Percentiles rank a stretch among this genome's conserved stretches.
Evolutionary conservation across 2,888 invertebrate genomes (phyloP).

Genomic region (Opisthograptis luteolata): DNA sequence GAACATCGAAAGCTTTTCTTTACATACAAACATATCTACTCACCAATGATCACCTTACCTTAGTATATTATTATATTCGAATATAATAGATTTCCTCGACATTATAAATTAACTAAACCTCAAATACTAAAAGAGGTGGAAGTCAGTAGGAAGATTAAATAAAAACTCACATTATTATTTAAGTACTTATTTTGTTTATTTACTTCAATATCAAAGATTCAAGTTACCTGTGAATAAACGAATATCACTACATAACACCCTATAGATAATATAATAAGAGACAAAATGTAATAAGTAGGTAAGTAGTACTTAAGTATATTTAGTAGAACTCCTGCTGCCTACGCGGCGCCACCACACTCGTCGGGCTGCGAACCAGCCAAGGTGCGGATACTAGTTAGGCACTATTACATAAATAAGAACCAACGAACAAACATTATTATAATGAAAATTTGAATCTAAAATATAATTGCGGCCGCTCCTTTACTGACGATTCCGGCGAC

Average conservation of each 20-base stretch:
- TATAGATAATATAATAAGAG: constrained; percentile 57
- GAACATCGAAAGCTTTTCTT: no score
- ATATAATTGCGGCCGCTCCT: constrained; percentile 43
- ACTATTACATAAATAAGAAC: constrained; percentile 69
- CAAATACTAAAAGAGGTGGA: no score
- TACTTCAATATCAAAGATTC: constrained; percentile 64
- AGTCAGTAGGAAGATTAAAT: constrained; percentile 3
- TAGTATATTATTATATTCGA: no score
- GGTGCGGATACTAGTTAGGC: constrained; percentile 67
- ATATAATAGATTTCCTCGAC: no score
- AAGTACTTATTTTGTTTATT: constrained; percentile 72
- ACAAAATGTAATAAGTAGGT: constrained; percentile 52
- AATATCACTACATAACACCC: constrained; percentile 57
- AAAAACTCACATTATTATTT: constrained; percentile 39
- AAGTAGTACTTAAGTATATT: no score
- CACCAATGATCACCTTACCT: no score
- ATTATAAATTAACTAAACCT: no score
- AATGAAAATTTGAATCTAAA: constrained; percentile 53
- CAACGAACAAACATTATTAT: constrained; percentile 60
- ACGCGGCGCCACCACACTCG: constrained; percentile 1
- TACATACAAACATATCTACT: no score
- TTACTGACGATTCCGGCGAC: constrained; percentile 81
- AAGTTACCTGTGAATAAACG: constrained; percentile 61
- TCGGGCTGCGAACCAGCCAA: no score
- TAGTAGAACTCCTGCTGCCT: no score